Conservation (phyloP, 2,888 invertebrate species). For the Myopa testacea region DNA sequence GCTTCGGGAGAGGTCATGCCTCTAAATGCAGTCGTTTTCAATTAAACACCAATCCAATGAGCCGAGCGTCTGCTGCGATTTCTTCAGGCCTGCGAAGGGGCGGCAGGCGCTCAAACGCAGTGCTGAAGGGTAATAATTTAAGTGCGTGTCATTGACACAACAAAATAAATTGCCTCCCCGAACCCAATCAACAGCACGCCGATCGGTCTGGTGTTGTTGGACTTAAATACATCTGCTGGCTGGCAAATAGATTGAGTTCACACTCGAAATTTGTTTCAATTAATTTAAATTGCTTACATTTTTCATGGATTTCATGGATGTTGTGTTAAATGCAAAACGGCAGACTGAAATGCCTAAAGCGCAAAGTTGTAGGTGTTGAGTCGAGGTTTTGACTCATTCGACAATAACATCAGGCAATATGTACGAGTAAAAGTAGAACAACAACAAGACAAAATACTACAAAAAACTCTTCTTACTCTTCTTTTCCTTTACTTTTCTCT, state of each 20-base stretch:
- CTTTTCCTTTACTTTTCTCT: too few relatives aligned
- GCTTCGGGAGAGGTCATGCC: not conserved
- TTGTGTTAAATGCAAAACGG: not conserved
- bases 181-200: constrained; percentile 51
- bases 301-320: constrained; percentile 12
- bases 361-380: too few relatives aligned
- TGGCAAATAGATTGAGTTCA: constrained; percentile 56
- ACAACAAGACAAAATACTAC: too few relatives aligned
- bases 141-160: constrained; percentile 38
- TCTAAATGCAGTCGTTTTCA: constrained; percentile 42
- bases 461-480: too few relatives aligned
- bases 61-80: constrained; percentile 49
- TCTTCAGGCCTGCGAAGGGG: not conserved
- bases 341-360: too few relatives aligned
- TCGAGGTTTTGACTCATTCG: too few relatives aligned
- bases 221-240: constrained; percentile 38
- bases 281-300: constrained; percentile 29
- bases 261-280: constrained; percentile 37
- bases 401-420: too few relatives aligned
- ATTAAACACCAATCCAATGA: constrained; percentile 34
- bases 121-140: constrained; percentile 7
- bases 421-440: too few relatives aligned
- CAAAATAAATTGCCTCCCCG: constrained; percentile 24
- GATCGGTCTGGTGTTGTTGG: not conserved
- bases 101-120: not conserved